Evolutionary conservation across 2,888 invertebrate species (phyloP).

Genomic region (Papilio gigon): DNA sequence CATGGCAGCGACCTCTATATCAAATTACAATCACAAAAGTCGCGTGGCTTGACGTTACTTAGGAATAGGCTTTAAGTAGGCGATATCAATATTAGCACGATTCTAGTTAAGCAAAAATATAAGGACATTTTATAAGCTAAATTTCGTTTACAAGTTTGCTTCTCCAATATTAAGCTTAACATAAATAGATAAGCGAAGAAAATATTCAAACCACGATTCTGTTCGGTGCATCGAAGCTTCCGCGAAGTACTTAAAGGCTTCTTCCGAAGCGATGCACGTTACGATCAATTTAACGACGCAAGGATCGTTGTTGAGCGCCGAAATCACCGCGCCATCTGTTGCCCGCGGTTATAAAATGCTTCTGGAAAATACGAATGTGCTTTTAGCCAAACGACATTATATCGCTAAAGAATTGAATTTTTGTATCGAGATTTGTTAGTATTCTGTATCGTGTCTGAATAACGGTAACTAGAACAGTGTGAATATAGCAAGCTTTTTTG

Average conservation of each 20-base stretch:
- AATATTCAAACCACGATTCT: constrained; percentile 30
- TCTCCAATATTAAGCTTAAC: not conserved
- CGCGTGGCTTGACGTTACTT: not conserved
- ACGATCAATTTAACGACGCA: constrained; percentile 37
- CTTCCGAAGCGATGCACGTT: constrained; percentile 33
- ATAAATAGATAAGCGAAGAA: constrained; percentile 8
- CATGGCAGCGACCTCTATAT: too few relatives aligned
- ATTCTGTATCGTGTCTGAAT: not conserved
- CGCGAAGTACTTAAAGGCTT: constrained; percentile 24
- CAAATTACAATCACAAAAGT: too few relatives aligned
- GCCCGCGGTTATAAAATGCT: constrained; percentile 8
- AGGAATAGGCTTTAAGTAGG: too few relatives aligned
- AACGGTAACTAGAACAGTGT: too few relatives aligned
- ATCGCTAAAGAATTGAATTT: constrained; percentile 6
- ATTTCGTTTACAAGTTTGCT: not conserved
- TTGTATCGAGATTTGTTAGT: not conserved
- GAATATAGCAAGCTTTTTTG: too few relatives aligned
- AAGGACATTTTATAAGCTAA: not conserved
- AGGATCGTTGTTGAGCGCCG: constrained; percentile 28
- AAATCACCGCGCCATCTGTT: constrained; percentile 35
- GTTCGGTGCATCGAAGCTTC: constrained; percentile 26
- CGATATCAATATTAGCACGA: not conserved
- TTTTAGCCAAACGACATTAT: constrained; percentile 12
- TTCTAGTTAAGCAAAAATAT: not conserved
- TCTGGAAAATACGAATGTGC: constrained; percentile 2